A percentile compares a stretch with the other conserved stretches of the same genome.
Evolutionary conservation across 1,140 invertebrate species (phyloP).

Genomic region (Drosophila mojavensis): DNA sequence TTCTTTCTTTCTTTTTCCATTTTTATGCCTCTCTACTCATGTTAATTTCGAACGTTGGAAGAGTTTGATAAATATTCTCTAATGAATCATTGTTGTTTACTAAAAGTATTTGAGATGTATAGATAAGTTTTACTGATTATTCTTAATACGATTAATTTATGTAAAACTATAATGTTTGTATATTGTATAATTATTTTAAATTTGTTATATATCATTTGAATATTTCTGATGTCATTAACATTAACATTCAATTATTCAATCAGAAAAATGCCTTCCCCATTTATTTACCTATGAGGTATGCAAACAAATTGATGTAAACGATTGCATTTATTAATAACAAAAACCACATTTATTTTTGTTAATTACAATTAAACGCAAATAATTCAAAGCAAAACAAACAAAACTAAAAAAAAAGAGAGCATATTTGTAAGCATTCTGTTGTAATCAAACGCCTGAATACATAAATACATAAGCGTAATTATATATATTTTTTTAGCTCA

Average conservation of each 20-base stretch:
- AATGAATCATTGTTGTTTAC: conserved; percentile 24
- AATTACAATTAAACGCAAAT: conserved; percentile 1
- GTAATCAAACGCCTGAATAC: conserved; percentile 11
- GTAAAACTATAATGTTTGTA: no score
- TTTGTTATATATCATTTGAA: no score
- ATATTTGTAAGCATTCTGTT: conserved; percentile 1
- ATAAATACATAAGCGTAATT: conserved; percentile 11
- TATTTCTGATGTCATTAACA: no score
- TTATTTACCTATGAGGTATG: neutral
- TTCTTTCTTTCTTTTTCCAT: neutral
- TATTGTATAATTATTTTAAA: no score
- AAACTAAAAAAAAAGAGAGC: neutral
- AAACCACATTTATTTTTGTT: conserved; percentile 9
- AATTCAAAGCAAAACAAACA: neutral
- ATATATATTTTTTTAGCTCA: neutral
- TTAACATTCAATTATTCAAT: no score
- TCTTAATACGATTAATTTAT: no score
- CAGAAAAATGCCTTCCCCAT: neutral
- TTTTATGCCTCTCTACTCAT: conserved; percentile 8
- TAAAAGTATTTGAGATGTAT: neutral
- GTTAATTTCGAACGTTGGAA: conserved; percentile 20
- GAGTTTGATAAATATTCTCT: neutral
- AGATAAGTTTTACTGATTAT: neutral
- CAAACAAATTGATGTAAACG: neutral
- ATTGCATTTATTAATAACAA: conserved; percentile 12